A percentile compares a stretch with the other conserved stretches of the same genome.
These are phyloP conservation scores for Pseudopodoces humilis DNA, from an alignment of 2,113 vertebrate species.

Conservation along the genomic window DNA sequence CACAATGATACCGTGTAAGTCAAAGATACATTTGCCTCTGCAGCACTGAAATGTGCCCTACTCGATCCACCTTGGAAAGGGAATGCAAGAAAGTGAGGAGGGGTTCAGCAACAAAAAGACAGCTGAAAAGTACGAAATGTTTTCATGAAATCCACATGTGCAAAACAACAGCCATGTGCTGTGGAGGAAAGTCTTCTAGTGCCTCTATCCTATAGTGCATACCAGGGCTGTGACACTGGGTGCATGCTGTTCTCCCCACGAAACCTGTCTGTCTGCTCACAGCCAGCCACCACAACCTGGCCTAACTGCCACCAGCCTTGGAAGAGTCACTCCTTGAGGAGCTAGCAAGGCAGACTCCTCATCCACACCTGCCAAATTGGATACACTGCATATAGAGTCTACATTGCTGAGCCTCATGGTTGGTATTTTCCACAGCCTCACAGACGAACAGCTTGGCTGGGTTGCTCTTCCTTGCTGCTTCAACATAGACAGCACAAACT, in stretches of 20 bases:
- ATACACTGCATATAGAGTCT: not conserved
- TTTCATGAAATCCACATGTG: not conserved
- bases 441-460: not conserved
- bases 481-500: not conserved
- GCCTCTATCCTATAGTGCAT: not conserved
- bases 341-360: not conserved
- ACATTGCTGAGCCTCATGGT: not conserved
- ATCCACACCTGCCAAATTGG: not conserved
- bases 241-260: not conserved
- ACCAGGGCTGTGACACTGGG: not conserved
- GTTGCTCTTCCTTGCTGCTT: not conserved
- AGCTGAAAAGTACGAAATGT: not conserved
- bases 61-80: not conserved
- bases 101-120: not conserved
- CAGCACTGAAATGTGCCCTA: not conserved
- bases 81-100: not conserved
- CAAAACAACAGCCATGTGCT: not conserved
- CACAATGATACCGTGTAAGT: not conserved
- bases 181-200: not conserved
- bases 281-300: not conserved
- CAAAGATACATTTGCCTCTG: not conserved
- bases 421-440: not conserved
- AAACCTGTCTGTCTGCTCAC: not conserved
- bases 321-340: not conserved
- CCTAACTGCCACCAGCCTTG: not conserved